These are phyloP conservation scores for Halocynthia roretzi DNA, from an alignment of 23 tunicate species.

Conservation along the genomic window DNA sequence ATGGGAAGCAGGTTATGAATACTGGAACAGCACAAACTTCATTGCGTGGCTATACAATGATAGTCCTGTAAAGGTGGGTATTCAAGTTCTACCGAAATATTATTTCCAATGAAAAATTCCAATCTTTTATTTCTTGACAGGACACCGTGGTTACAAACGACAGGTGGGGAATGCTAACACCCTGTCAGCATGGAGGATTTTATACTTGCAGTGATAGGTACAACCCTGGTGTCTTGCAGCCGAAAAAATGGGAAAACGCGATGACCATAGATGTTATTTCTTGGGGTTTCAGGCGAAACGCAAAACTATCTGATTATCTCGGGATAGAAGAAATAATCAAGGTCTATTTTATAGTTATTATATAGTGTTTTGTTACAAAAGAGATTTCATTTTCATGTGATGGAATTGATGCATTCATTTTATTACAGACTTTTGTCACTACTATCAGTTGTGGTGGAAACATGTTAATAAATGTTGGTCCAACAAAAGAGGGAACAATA, in stretches of 20 bases:
- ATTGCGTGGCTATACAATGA: conserved; percentile 90
- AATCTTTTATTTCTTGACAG: conserved; percentile 15
- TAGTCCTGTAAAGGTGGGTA: conserved; percentile 84
- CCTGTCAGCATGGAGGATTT: conserved; percentile 78
- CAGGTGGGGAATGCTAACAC: conserved; percentile 71
- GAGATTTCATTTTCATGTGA: too few species aligned
- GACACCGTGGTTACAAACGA: conserved; percentile 74
- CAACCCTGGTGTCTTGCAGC: conserved; percentile 62
- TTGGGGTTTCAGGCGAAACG: conserved; percentile 76
- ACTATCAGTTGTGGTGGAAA: conserved; percentile 70
- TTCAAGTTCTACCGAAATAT: not conserved
- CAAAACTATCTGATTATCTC: conserved; percentile 19
- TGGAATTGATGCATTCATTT: not conserved
- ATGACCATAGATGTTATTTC: conserved; percentile 55
- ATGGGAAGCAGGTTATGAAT: conserved; percentile 37
- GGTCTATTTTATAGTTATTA: not conserved
- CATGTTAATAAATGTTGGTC: conserved; percentile 58
- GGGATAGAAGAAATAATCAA: conserved; percentile 48
- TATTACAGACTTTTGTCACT: conserved; percentile 39
- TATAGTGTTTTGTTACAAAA: too few species aligned
- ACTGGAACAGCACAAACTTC: conserved; percentile 71
- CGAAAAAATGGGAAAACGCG: conserved; percentile 64
- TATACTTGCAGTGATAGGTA: conserved; percentile 58
- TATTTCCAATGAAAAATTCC: not conserved
- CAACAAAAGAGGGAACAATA: conserved; percentile 71